Conservation (phyloP, 1,140 invertebrate species). For the Linepithema humile region DNA sequence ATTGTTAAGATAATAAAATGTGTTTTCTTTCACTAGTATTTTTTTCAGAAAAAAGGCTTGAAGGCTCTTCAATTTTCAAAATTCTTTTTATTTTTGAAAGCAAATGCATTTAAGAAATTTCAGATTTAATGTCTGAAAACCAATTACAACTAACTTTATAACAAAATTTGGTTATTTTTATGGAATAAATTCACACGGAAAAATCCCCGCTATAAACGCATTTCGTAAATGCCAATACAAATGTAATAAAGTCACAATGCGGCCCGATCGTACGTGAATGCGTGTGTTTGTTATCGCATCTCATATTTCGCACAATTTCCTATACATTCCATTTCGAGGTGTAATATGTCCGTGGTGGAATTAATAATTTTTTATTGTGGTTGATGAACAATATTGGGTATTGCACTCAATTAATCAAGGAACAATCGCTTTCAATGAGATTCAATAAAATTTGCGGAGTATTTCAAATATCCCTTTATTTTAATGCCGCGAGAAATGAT, state of each 20-base stretch:
- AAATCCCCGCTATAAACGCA: background rate
- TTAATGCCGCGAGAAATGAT: background rate
- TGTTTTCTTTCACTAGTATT: background rate
- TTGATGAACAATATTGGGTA: slow-evolving; percentile 23
- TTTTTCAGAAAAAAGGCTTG: background rate
- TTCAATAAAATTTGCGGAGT: slow-evolving; percentile 7
- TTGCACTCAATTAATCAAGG: slow-evolving; percentile 39
- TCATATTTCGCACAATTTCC: slow-evolving; percentile 4
- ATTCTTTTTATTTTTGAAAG: background rate
- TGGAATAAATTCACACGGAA: background rate
- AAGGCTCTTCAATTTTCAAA: background rate
- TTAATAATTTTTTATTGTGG: slow-evolving; percentile 40
- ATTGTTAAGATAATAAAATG: background rate
- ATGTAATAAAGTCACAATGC: slow-evolving; percentile 11
- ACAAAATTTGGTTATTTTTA: background rate
- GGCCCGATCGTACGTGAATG: background rate
- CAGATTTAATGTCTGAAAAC: background rate
- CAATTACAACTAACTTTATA: background rate
- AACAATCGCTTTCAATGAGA: slow-evolving; percentile 47
- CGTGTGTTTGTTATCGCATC: background rate
- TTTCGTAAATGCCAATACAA: slow-evolving; percentile 2
- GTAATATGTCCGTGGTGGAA: background rate
- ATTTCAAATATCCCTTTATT: background rate
- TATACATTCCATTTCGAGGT: slow-evolving; percentile 1
- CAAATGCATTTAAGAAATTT: background rate